A percentile compares a stretch with the other conserved stretches of the same genome.
These are phyloP conservation scores for Erythrocercus mccallii DNA, from an alignment of 2,113 vertebrate species.

Conservation along the genomic window DNA sequence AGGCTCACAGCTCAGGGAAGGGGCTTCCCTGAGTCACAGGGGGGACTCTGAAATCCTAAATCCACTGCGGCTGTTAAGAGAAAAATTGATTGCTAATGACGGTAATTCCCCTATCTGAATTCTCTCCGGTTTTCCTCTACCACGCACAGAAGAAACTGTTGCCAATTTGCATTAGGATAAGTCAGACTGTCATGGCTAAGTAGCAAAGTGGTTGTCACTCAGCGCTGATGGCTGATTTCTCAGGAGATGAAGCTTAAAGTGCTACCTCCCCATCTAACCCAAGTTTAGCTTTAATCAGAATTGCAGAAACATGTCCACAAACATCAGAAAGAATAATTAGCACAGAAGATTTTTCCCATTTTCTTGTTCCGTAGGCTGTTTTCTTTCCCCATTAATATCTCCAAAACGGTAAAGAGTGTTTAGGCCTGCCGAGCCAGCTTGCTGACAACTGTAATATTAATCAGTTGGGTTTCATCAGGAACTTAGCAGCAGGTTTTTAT, in stretches of 20 bases:
- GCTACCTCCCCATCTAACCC: neutral
- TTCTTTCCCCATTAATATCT: neutral
- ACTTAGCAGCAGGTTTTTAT: neutral
- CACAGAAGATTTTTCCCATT: neutral
- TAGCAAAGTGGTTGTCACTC: constrained; percentile 20
- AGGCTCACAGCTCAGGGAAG: neutral
- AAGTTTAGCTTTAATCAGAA: constrained; percentile 9
- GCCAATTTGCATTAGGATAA: constrained; percentile 44
- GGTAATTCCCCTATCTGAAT: constrained; percentile 46
- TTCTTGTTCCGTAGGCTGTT: neutral
- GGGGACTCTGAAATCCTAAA: neutral
- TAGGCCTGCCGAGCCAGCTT: neutral
- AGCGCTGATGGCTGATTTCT: neutral
- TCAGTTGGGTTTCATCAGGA: neutral
- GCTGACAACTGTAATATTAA: neutral
- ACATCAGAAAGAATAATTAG: constrained; percentile 6
- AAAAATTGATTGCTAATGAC: constrained; percentile 43
- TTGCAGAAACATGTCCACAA: neutral
- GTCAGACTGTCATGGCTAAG: constrained; percentile 41
- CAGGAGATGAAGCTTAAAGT: constrained; percentile 2
- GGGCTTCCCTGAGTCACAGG: neutral
- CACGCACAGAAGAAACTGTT: neutral
- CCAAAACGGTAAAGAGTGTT: neutral
- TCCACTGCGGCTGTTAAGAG: neutral
- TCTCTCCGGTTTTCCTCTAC: neutral